phyloP scores from a whole-genome alignment of 2,888 invertebrate species.

The Drosophila birchii region DNA sequence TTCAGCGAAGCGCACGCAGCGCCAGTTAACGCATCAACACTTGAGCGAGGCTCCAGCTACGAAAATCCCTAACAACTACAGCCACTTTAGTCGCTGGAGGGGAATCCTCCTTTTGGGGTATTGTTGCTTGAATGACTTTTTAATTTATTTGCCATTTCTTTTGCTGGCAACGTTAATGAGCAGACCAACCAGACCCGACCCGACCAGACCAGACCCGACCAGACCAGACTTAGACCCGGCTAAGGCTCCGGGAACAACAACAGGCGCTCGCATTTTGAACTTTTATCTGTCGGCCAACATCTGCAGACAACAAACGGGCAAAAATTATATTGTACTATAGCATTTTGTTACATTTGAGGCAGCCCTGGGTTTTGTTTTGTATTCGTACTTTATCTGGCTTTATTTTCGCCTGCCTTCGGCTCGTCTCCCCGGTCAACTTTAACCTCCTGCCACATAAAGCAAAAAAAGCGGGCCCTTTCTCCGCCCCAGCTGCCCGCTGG shows the following conservation, averaged over 20 bases:
- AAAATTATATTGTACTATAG: conserved; percentile 74
- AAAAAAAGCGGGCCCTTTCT: conserved; percentile 57
- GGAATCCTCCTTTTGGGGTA: conserved; percentile 56
- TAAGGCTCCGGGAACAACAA: conserved; percentile 29
- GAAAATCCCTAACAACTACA: conserved; percentile 25
- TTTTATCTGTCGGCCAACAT: conserved; percentile 70
- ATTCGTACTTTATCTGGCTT: conserved; percentile 12
- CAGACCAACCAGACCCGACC: conserved; percentile 60
- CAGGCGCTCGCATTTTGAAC: conserved; percentile 72
- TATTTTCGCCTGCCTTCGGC: conserved; percentile 47
- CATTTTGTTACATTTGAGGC: conserved; percentile 67
- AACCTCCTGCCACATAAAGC: conserved; percentile 71
- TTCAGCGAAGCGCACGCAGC: conserved; percentile 78
- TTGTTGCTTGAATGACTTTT: conserved; percentile 81
- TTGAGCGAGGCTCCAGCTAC: conserved; percentile 58
- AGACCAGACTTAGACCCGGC: conserved; percentile 28
- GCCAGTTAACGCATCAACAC: conserved; percentile 80
- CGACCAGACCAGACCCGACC: conserved; percentile 13
- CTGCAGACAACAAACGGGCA: conserved; percentile 61
- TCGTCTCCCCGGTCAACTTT: conserved; percentile 71
- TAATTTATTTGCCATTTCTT: conserved; percentile 81
- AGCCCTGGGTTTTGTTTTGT: conserved; percentile 38
- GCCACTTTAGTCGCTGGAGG: conserved; percentile 37
- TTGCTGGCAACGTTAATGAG: conserved; percentile 74
- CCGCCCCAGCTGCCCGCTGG: conserved; percentile 10